Evolutionary conservation across 2,797 vertebrate genomes (phyloP).

Genomic region (Vireo griseus): DNA sequence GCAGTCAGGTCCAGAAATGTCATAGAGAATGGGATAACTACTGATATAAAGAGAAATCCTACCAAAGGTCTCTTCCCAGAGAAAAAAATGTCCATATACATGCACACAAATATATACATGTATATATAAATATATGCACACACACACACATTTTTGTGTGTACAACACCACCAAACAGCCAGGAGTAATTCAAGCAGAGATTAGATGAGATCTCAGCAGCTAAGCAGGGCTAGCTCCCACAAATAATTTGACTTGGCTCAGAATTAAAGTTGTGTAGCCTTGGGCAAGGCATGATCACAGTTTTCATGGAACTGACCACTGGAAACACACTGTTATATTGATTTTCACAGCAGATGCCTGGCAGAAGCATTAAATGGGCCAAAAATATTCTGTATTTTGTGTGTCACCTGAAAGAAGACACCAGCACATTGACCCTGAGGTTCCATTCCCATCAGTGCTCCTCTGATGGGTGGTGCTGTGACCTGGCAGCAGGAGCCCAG

Average conservation of each 20-base stretch:
- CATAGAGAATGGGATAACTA: background rate
- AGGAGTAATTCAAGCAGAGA: background rate
- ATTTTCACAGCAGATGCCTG: background rate
- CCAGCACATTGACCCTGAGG: fast-evolving
- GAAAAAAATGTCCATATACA: background rate
- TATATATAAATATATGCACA: too few relatives aligned
- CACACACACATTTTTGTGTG: background rate
- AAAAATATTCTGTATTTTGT: background rate
- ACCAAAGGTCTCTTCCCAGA: background rate
- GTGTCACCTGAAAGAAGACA: background rate
- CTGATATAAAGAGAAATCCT: background rate
- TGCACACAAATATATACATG: too few relatives aligned
- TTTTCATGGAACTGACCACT: background rate
- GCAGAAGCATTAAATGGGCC: background rate
- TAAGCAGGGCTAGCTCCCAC: background rate
- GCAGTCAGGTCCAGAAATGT: background rate
- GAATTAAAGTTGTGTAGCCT: background rate
- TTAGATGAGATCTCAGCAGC: background rate
- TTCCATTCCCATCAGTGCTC: background rate
- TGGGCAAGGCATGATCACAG: background rate
- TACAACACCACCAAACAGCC: background rate
- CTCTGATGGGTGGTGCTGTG: background rate
- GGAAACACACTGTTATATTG: background rate
- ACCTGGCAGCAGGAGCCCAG: background rate
- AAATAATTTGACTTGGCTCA: background rate